Conservation (phyloP, 2,888 invertebrate genomes). For the Phyto melanocephala region DNA sequence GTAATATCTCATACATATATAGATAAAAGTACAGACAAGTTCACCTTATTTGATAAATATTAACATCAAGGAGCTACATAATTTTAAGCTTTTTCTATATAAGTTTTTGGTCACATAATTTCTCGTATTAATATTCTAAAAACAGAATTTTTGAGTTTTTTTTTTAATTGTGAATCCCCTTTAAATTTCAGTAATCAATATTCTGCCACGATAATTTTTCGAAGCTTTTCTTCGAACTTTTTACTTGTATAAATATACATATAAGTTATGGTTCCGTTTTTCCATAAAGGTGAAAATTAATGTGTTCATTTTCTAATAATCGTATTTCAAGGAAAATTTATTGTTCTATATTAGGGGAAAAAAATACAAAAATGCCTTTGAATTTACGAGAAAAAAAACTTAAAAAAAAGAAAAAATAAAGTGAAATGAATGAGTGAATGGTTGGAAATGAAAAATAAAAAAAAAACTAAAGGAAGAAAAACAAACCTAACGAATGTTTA, state of each 20-base stretch:
- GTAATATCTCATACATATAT: no score
- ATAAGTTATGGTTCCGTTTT: slow-evolving; percentile 54
- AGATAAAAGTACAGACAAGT: no score
- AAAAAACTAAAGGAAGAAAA: slow-evolving; percentile 6
- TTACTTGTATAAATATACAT: slow-evolving; percentile 23
- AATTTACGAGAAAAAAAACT: slow-evolving; percentile 11
- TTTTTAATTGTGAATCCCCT: no score
- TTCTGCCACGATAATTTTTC: neutral
- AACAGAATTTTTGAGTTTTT: no score
- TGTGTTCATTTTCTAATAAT: slow-evolving; percentile 59
- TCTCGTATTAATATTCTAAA: no score
- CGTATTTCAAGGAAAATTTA: slow-evolving; percentile 58
- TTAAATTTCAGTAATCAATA: no score
- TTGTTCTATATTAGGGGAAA: slow-evolving; percentile 21
- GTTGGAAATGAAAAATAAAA: slow-evolving; percentile 27
- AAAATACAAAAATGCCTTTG: slow-evolving; percentile 8
- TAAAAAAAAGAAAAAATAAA: neutral
- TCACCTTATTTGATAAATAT: no score
- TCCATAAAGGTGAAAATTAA: slow-evolving; percentile 58
- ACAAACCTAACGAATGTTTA: slow-evolving; percentile 14
- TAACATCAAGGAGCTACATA: no score
- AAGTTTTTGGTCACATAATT: no score
- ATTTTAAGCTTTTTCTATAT: no score
- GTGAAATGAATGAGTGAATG: slow-evolving; percentile 6
- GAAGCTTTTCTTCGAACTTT: neutral